A percentile compares a stretch with the other conserved stretches of the same genome.
Conservation (phyloP, 2,113 vertebrate genomes). For the Channa maculata region DNA sequence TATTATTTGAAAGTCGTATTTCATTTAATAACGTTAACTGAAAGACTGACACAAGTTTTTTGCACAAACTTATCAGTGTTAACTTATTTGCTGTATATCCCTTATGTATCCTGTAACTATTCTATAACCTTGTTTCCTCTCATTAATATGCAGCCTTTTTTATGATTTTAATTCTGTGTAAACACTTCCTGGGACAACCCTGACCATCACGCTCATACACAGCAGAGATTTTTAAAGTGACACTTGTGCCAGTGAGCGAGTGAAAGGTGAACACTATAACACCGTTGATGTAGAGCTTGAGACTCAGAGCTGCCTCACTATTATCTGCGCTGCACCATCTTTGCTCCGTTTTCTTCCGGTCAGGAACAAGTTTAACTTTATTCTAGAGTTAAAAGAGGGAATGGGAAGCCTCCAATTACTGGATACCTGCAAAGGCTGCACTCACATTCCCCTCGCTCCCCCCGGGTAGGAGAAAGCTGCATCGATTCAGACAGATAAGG, state of each 20-base stretch:
- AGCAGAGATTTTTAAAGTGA: conserved; percentile 26
- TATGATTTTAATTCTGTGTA: conserved; percentile 1
- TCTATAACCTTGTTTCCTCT: neutral
- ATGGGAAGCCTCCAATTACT: conserved; percentile 60
- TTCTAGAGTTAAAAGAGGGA: conserved; percentile 43
- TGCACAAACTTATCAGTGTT: no score
- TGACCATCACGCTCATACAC: neutral
- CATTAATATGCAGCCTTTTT: conserved; percentile 16
- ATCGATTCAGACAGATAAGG: conserved; percentile 76
- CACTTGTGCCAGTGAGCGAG: conserved; percentile 59
- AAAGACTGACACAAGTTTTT: neutral
- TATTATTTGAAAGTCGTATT: neutral
- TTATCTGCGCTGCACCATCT: conserved; percentile 45
- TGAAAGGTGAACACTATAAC: conserved; percentile 27
- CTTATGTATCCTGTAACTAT: neutral
- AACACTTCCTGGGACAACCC: conserved; percentile 11
- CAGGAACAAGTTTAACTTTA: conserved; percentile 48
- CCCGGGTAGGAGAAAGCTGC: conserved; percentile 41
- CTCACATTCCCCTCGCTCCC: conserved; percentile 40
- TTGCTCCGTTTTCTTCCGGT: conserved; percentile 27
- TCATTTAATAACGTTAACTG: neutral
- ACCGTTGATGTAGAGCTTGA: conserved; percentile 59
- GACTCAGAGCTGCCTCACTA: conserved; percentile 33
- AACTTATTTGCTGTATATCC: neutral
- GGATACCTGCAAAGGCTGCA: conserved; percentile 42